These are phyloP conservation scores for Eurystomus gularis DNA, from an alignment of 2,113 vertebrate species.

Conservation along the genomic window DNA sequence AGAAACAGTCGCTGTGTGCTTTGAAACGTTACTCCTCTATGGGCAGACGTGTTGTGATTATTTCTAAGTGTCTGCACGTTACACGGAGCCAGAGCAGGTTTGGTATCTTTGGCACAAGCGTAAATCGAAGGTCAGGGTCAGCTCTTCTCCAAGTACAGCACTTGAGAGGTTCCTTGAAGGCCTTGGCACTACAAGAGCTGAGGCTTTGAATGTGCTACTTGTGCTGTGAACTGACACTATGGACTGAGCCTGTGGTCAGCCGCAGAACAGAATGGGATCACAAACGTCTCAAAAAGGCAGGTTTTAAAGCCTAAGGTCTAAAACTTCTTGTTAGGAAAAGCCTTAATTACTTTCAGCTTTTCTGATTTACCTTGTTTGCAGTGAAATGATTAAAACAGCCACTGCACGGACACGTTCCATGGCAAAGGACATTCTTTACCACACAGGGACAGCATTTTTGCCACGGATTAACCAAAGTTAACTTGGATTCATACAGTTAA, in stretches of 20 bases:
- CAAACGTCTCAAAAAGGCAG: neutral
- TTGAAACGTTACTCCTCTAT: neutral
- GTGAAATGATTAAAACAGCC: neutral
- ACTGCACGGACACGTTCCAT: neutral
- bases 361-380: neutral
- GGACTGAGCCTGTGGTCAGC: neutral
- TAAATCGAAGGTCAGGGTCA: neutral
- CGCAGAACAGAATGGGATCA: neutral
- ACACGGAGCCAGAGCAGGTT: neutral
- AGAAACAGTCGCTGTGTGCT: neutral
- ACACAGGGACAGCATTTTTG: neutral
- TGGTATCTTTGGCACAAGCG: neutral
- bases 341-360: neutral
- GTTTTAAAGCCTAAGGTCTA: neutral
- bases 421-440: neutral
- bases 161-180: neutral
- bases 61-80: neutral
- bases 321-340: neutral
- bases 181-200: neutral
- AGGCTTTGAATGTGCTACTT: neutral
- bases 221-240: neutral
- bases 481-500: neutral
- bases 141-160: neutral
- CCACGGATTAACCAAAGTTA: neutral
- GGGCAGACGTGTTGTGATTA: neutral